Evolutionary conservation across 2,113 vertebrate genomes (phyloP).

Genomic region (Saimiri boliviensis): DNA sequence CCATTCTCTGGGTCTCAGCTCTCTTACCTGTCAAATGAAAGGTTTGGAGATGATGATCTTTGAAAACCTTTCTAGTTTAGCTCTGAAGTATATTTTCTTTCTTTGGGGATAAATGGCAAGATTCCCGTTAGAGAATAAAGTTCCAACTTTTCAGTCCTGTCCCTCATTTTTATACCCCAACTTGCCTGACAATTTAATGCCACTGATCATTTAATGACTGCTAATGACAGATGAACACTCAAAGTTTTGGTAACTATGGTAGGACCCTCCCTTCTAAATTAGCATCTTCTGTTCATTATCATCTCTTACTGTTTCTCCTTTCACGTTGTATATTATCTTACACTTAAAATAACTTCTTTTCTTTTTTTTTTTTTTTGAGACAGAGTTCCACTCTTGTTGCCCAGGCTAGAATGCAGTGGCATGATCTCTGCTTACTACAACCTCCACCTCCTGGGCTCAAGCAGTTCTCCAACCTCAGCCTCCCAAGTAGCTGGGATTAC

Average conservation of each 20-base stretch:
- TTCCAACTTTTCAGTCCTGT: conserved; percentile 14
- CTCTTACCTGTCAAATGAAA: background rate
- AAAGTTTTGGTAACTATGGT: fast-evolving
- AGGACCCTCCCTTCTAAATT: background rate
- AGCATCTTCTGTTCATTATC: background rate
- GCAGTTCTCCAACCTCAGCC: too few relatives aligned
- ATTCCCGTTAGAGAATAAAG: background rate
- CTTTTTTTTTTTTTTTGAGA: too few relatives aligned
- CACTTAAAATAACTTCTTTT: background rate
- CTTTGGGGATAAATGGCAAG: background rate
- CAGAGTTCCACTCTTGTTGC: too few relatives aligned
- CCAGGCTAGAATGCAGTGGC: too few relatives aligned
- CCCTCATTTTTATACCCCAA: conserved; percentile 16
- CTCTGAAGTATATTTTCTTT: background rate
- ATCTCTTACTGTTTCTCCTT: background rate
- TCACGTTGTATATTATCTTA: background rate
- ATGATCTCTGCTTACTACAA: too few relatives aligned
- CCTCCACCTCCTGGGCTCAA: too few relatives aligned
- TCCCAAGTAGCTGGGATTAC: too few relatives aligned
- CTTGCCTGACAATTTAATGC: fast-evolving
- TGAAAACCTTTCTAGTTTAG: background rate
- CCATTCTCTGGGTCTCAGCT: background rate
- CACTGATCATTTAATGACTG: background rate
- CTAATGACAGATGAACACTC: background rate
- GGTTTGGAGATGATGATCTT: background rate